Conservation (phyloP, 2,113 vertebrate genomes). For the Parus major region DNA sequence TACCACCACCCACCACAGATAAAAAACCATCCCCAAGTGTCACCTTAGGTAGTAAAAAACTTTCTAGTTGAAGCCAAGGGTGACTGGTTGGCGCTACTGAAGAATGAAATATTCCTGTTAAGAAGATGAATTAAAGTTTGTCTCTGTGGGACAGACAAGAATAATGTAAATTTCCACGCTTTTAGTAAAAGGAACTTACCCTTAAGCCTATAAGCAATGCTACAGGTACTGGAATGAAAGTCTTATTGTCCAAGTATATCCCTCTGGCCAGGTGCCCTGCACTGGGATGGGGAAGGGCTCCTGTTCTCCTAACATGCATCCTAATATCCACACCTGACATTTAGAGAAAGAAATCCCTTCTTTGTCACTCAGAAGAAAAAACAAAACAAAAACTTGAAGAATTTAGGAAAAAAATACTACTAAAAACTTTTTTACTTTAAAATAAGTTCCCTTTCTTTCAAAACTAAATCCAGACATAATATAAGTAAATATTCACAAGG, state of each 20-base stretch:
- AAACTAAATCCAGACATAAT: neutral
- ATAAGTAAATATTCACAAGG: neutral
- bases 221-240: neutral
- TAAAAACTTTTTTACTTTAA: neutral
- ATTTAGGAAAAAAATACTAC: neutral
- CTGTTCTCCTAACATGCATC: neutral
- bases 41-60: neutral
- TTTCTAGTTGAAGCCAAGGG: neutral
- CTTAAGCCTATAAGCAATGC: neutral
- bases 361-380: neutral
- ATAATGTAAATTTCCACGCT: neutral
- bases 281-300: accelerated
- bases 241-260: neutral
- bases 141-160: neutral
- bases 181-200: neutral
- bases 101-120: neutral
- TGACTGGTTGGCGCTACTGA: neutral
- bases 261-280: neutral
- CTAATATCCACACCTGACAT: neutral
- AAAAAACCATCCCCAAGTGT: neutral
- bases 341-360: neutral
- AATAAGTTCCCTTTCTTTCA: neutral
- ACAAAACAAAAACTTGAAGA: neutral
- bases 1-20: neutral
- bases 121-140: neutral